Percentiles rank a stretch among this genome's conserved stretches.
Evolutionary conservation across 2,113 vertebrate species (phyloP).

Genomic region (Gorsachius goisagi): DNA sequence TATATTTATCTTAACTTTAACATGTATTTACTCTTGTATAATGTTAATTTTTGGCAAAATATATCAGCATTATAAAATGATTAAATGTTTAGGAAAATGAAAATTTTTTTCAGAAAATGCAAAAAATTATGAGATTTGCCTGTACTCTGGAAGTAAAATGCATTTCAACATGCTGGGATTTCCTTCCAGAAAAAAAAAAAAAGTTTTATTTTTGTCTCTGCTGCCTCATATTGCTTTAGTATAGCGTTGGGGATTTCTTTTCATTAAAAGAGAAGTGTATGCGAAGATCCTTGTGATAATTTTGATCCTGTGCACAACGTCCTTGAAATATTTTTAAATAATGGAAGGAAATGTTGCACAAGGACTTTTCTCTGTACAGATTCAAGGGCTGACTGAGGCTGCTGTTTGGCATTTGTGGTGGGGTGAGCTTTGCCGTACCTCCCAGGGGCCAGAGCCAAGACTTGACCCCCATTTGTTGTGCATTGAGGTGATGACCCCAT

Average conservation of each 20-base stretch:
- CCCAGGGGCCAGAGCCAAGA: background rate
- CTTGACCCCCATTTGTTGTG: accelerated
- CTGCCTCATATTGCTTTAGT: background rate
- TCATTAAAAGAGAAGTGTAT: background rate
- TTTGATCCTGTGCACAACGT: background rate
- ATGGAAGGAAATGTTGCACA: background rate
- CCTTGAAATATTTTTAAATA: background rate
- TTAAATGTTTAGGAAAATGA: background rate
- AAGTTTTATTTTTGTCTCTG: background rate
- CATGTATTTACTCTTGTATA: background rate
- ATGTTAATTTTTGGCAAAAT: background rate
- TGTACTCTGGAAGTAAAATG: background rate
- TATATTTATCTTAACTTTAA: background rate
- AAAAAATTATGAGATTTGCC: background rate
- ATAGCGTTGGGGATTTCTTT: background rate
- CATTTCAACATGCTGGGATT: background rate
- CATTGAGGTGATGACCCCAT: background rate
- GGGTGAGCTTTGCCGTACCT: background rate
- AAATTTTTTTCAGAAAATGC: background rate
- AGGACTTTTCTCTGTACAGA: background rate
- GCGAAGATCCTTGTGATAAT: background rate
- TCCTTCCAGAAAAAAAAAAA: background rate
- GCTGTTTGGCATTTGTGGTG: background rate
- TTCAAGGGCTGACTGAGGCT: background rate
- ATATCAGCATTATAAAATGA: background rate